Conservation (phyloP, 1,140 invertebrate species). For the Papilio helenus region DNA sequence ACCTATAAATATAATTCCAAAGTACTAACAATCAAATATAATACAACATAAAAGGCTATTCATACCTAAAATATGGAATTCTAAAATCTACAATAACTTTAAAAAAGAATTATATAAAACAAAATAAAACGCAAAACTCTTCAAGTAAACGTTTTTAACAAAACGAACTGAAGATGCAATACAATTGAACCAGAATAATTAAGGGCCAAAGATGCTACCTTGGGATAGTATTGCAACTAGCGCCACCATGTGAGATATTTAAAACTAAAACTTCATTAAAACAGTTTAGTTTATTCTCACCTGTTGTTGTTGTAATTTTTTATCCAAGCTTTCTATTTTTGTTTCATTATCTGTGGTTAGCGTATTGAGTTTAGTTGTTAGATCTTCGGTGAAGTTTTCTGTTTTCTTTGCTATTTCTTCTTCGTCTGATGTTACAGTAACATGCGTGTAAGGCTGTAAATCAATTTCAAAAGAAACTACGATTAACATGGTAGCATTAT, state of each 20-base stretch:
- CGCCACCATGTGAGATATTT: not conserved
- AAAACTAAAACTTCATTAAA: not conserved
- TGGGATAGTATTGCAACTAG: not conserved
- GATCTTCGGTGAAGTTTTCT: conserved; percentile 62
- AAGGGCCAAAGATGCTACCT: conserved; percentile 8
- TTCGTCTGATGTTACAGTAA: conserved; percentile 87
- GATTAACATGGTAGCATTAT: too few relatives aligned
- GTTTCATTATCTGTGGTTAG: conserved; percentile 52
- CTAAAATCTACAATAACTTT: not conserved
- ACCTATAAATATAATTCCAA: not conserved
- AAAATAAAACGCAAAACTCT: not conserved
- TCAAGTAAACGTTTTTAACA: not conserved
- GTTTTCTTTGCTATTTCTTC: conserved; percentile 88
- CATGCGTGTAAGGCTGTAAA: conserved; percentile 83
- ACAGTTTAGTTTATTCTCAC: conserved; percentile 57
- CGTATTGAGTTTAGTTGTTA: conserved; percentile 66
- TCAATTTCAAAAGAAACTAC: not conserved
- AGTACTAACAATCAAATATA: not conserved
- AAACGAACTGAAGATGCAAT: conserved; percentile 25
- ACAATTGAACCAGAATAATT: not conserved
- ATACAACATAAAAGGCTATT: not conserved
- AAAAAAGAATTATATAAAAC: conserved; percentile 15
- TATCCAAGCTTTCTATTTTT: conserved; percentile 74
- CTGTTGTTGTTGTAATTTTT: conserved; percentile 77
- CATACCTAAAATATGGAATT: not conserved